Base-by-base conservation (phyloP, 1,140 invertebrate species). In the Acyrthosiphon pisum region DNA sequence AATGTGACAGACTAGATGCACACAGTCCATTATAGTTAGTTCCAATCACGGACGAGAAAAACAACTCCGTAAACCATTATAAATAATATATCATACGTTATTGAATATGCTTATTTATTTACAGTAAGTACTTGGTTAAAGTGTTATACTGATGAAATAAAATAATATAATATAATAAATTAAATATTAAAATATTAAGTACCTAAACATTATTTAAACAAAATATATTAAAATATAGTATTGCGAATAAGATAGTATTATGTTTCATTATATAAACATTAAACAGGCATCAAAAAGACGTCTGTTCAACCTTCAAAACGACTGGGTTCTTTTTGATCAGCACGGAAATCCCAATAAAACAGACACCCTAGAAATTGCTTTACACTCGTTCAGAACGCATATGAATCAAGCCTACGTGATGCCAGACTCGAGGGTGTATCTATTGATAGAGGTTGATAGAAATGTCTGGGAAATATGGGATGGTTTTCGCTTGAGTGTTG, bases 391-490 rank as follows among this genome's bases (percentile, higher is more conserved):
- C 44, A 76, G 22, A 81, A 76, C 20, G 18, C 37, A 81, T 37
- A 37, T 91, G n/a, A 26, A 35, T 50, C 26, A 7, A 91, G 18
- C n/a, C 8, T 48, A 46, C 22, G 44, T 83, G 20, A 37, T 91
- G 68, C 90, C 90, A 1, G 90, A 91, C 18, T 91, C 90, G 1
- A 91, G 46, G 1, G 90, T 91, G 0, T 91, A 83, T 50, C 44
- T 91, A 37, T 26, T 91, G 4, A 50, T 81, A 35, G n/a, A 83
- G 22, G 30, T 91, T 0, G 44, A 81, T 26, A n/a, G 26, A 2
- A 26, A 91, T 20, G 1, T 83, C 20, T 91, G 90, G 90, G 90
- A 91, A 50, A 48, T 91, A 83, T 91, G 90, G 90, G 76, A 91
- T 37, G 90, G 90, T 50, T 91, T 50, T 83, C 68, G 90, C 2